Conservation (phyloP, 1,140 invertebrate genomes). For the Temnothorax curvispinosus region DNA sequence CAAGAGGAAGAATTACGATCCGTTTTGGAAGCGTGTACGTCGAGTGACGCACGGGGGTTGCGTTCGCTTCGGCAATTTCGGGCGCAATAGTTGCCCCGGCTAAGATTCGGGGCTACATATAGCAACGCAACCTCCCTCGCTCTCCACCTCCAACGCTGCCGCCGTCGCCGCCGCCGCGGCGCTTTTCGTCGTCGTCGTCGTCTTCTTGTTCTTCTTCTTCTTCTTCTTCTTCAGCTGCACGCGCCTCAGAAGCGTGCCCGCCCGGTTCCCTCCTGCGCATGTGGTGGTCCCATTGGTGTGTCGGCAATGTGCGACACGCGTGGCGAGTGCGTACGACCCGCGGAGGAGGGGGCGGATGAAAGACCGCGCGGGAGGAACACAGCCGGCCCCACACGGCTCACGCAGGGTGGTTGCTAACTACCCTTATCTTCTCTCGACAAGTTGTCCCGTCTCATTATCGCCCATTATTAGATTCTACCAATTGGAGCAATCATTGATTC, state of each 20-base stretch:
- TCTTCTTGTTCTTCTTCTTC: conserved; percentile 45
- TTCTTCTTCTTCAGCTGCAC: conserved; percentile 71
- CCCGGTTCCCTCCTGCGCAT: conserved; percentile 38
- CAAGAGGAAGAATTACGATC: background rate
- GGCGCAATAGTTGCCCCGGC: conserved; percentile 83
- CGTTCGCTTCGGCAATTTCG: conserved; percentile 80
- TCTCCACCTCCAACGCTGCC: conserved; percentile 68
- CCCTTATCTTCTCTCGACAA: conserved; percentile 24
- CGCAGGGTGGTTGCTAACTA: conserved; percentile 49
- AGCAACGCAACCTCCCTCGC: conserved; percentile 82
- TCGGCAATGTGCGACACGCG: conserved; percentile 68
- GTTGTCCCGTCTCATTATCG: conserved; percentile 19
- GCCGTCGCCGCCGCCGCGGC: conserved; percentile 16
- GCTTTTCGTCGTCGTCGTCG: conserved; percentile 64
- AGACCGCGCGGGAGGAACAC: background rate
- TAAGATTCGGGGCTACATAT: conserved; percentile 85
- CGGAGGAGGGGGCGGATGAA: background rate
- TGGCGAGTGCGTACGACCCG: conserved; percentile 28
- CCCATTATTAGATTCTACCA: background rate
- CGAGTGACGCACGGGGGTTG: conserved; percentile 66
- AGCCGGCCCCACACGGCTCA: background rate
- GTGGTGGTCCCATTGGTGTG: conserved; percentile 62
- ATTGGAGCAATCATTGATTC: background rate
- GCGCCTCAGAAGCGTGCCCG: conserved; percentile 70
- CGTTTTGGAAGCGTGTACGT: conserved; percentile 22